Base-by-base conservation (phyloP, 1,140 invertebrate species). In the Drosophila pandora region DNA sequence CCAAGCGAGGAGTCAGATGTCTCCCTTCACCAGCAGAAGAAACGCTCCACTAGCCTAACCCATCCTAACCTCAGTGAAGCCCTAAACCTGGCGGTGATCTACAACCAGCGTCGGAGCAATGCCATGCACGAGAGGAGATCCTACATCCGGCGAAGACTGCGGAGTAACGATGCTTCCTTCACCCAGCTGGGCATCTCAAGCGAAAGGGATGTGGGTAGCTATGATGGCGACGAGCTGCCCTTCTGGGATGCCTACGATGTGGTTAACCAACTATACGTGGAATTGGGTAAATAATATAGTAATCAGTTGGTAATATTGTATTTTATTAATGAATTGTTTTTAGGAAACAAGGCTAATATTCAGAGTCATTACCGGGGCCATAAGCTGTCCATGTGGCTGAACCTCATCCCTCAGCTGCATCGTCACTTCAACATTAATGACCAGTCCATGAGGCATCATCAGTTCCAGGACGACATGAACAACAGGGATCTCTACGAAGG, bases 321-420 rank as follows among this genome's bases (percentile, higher is more conserved):
- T 7, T 37, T 37, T 4, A 34, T 3, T 12, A 39, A 12, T 23
- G 13, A 9, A 12, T 49, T 43, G 17, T 1, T 92, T 23, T 30
- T 89, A 94, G 95, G 94, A 62, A 92, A 92, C 34, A 95, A 94
- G 77, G 93, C 95, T 4, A 94, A 95, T 82, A 94, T 96, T 71
- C 94, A 94, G 65, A 96, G 95, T 81, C 97, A 97, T 90, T 98
- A 98, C 91, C 93, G 97, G 2, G 96, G 96, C 39, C 96, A 97
- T 90, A 97, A 98, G 91, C 95, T 98, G 93, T 97, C 97, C n/a
- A 94, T 98, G 61, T 98, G 97, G 97, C 92, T 97, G 60, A 96
- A 97, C 83, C 94, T 98, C 28, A 95, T 98, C 65, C 97, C 97
- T 2, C 96, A 97, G 88, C 92, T 96, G n/a, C 95, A 96, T 87